Conservation (phyloP, 2,888 invertebrate genomes). For the Junonia oenone region DNA sequence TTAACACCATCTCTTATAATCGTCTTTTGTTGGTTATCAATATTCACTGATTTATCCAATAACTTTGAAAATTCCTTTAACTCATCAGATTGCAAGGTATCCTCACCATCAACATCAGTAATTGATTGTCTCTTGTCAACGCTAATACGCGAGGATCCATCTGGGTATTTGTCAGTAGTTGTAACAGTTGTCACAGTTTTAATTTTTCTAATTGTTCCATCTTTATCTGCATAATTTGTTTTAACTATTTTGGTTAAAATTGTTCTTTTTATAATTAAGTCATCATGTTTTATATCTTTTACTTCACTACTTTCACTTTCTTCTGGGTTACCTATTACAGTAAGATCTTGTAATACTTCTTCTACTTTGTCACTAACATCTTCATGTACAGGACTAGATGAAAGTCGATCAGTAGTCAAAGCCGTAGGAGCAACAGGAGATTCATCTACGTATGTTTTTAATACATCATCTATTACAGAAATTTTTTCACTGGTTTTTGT, state of each 20-base stretch:
- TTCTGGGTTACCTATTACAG: slow-evolving; percentile 38
- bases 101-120: slow-evolving; percentile 47
- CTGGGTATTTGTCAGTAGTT: slow-evolving; percentile 62
- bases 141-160: slow-evolving; percentile 52
- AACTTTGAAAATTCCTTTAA: slow-evolving; percentile 43
- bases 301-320: slow-evolving; percentile 41
- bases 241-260: slow-evolving; percentile 48
- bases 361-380: slow-evolving; percentile 35
- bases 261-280: slow-evolving; percentile 43
- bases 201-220: slow-evolving; percentile 43
- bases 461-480: slow-evolving; percentile 49
- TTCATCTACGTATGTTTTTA: slow-evolving; percentile 27
- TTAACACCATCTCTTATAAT: slow-evolving; percentile 47
- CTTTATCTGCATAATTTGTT: slow-evolving; percentile 46
- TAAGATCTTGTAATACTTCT: slow-evolving; percentile 39
- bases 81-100: slow-evolving; percentile 34
- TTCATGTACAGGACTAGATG: slow-evolving; percentile 16
- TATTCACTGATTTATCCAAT: slow-evolving; percentile 50
- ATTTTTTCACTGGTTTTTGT: slow-evolving; percentile 64
- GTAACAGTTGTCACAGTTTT: slow-evolving; percentile 53
- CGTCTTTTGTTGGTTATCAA: slow-evolving; percentile 50
- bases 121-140: slow-evolving; percentile 57
- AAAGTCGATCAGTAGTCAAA: background rate
- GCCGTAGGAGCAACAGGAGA: background rate
- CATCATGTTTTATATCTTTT: slow-evolving; percentile 45